Conservation (phyloP, 1,140 invertebrate genomes). For the Drosophila gunungcola region DNA sequence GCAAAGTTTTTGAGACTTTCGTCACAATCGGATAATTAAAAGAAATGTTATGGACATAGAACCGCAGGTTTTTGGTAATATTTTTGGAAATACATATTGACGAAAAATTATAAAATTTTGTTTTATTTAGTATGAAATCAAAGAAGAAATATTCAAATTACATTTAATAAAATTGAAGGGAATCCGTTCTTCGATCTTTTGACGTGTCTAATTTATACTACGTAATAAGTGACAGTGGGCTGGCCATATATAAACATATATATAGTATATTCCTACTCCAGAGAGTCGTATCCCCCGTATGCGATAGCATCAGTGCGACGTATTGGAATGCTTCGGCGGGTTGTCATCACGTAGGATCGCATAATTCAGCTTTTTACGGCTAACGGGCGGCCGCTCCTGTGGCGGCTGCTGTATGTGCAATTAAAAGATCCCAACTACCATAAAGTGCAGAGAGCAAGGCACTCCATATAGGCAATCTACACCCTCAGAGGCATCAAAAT, state of each 20-base stretch:
- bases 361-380: conserved; percentile 80
- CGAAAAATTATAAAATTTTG: too few relatives aligned
- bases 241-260: conserved; percentile 25
- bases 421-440: conserved; percentile 77
- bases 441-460: conserved; percentile 39
- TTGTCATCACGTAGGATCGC: conserved; percentile 78
- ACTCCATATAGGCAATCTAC: conserved; percentile 22
- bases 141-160: too few relatives aligned
- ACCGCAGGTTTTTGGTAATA: too few relatives aligned
- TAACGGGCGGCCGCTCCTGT: conserved; percentile 76
- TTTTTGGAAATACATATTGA: too few relatives aligned
- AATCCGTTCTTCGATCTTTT: not conserved
- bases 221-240: conserved; percentile 67
- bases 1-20: too few relatives aligned
- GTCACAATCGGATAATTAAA: too few relatives aligned
- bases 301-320: conserved; percentile 64
- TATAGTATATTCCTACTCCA: not conserved
- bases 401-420: conserved; percentile 67
- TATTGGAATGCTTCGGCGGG: conserved; percentile 71
- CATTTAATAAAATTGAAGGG: not conserved
- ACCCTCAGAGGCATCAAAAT: conserved; percentile 2
- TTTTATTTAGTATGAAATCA: too few relatives aligned
- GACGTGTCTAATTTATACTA: conserved; percentile 55
- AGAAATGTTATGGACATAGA: too few relatives aligned
- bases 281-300: conserved; percentile 17